These are phyloP conservation scores for Tenthredo notha DNA, from an alignment of 2,888 invertebrate species.

Conservation along the genomic window DNA sequence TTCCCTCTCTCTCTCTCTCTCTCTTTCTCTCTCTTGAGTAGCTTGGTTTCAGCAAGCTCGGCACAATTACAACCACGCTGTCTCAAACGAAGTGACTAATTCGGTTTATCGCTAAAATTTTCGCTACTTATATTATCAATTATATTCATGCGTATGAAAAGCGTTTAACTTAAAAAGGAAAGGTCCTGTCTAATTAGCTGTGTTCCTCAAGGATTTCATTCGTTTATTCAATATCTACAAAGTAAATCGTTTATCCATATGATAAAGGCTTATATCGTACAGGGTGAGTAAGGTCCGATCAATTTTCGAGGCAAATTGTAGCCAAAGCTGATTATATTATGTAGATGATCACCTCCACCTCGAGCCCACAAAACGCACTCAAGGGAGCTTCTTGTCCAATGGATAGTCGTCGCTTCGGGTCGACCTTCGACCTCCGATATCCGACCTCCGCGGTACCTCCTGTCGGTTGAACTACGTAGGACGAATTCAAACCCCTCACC, in stretches of 20 bases:
- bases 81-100: conserved; percentile 41
- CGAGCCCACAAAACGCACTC: conserved; percentile 48
- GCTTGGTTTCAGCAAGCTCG: conserved; percentile 17
- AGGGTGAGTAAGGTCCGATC: conserved; percentile 1
- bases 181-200: too few species aligned
- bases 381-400: conserved; percentile 35
- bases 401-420: conserved; percentile 46
- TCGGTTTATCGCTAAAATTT: conserved; percentile 17
- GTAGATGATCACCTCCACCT: conserved; percentile 37
- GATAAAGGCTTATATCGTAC: background rate
- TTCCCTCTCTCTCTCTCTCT: background rate
- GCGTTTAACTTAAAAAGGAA: background rate
- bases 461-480: conserved; percentile 37
- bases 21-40: too few species aligned
- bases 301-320: conserved; percentile 44
- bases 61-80: conserved; percentile 35
- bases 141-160: background rate
- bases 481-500: background rate
- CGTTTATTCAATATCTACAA: background rate
- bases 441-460: conserved; percentile 29
- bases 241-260: conserved; percentile 13
- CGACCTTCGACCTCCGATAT: conserved; percentile 42
- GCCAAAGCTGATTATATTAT: conserved; percentile 44
- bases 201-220: background rate
- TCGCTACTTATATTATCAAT: background rate